Conservation (phyloP, 2,113 vertebrate species). For the Labeo catla region DNA sequence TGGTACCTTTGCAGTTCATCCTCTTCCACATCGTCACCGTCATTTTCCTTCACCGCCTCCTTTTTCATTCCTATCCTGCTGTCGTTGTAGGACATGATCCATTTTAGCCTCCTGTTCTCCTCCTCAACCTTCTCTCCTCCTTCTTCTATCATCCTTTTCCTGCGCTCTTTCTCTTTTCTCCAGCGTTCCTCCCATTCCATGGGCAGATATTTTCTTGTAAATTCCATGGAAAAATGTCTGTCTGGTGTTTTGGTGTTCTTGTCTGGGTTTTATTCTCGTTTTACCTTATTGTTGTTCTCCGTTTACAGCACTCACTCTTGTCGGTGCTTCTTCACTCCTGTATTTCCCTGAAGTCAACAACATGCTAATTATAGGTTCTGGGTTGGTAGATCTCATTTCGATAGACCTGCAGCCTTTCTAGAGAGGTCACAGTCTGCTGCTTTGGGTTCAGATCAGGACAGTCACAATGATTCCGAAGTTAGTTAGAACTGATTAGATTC, state of each 20-base stretch:
- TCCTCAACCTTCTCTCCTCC: slow-evolving; percentile 67
- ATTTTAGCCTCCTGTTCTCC: slow-evolving; percentile 64
- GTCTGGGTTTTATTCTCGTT: not conserved
- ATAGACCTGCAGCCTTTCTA: slow-evolving; percentile 10
- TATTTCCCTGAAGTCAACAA: slow-evolving; percentile 60
- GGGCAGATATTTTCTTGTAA: slow-evolving; percentile 58
- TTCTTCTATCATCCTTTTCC: slow-evolving; percentile 66
- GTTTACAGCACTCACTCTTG: not conserved
- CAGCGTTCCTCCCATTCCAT: slow-evolving; percentile 75
- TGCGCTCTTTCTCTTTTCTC: slow-evolving; percentile 73
- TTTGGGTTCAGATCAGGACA: too few relatives aligned
- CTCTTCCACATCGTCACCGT: not conserved
- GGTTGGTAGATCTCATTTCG: slow-evolving; percentile 65
- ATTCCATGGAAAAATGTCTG: slow-evolving; percentile 62
- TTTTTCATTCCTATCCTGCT: slow-evolving; percentile 63
- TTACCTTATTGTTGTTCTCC: not conserved
- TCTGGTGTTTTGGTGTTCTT: not conserved
- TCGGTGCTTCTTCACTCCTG: not conserved
- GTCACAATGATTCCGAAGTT: too few relatives aligned
- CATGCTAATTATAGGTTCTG: slow-evolving; percentile 66
- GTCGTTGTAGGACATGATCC: slow-evolving; percentile 74
- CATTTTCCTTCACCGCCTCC: not conserved
- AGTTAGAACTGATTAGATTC: too few relatives aligned
- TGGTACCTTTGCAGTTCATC: slow-evolving; percentile 26
- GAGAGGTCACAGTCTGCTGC: not conserved